Evolutionary conservation across 2,797 vertebrate genomes (phyloP).

Genomic region (Acipenser oxyrinchus): DNA sequence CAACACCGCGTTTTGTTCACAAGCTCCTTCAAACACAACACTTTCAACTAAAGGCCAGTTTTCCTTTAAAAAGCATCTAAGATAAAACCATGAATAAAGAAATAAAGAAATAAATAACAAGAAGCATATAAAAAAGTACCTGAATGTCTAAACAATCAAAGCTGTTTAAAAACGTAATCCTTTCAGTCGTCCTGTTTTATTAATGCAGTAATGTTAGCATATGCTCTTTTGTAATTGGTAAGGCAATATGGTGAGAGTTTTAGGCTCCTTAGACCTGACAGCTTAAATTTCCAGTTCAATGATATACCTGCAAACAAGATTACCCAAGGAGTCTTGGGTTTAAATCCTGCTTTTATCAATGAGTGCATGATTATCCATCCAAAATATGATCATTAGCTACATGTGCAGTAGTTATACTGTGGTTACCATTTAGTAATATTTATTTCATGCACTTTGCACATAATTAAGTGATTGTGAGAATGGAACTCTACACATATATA

Average conservation of each 20-base stretch:
- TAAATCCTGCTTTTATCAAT: neutral
- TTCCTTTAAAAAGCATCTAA: no score
- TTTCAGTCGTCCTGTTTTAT: conserved; percentile 5
- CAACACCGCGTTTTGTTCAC: no score
- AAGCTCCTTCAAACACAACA: no score
- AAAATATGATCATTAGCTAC: no score
- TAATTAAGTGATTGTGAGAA: no score
- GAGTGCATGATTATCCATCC: neutral
- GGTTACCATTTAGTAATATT: no score
- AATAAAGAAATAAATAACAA: no score
- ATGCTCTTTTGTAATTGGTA: conserved; percentile 1
- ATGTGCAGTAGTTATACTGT: conserved; percentile 5
- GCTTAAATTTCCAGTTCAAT: conserved; percentile 6
- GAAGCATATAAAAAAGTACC: no score
- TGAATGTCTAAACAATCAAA: neutral
- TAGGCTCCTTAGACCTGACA: neutral
- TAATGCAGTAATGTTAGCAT: neutral
- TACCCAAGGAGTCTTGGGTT: conserved; percentile 1
- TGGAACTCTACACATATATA: no score
- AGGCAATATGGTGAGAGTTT: conserved; percentile 2
- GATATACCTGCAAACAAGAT: neutral
- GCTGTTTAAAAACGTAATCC: neutral
- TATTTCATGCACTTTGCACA: no score
- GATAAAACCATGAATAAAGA: no score
- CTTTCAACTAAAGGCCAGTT: no score